Evolutionary conservation across 2,888 invertebrate species (phyloP).

Genomic region (Euclidia mi): DNA sequence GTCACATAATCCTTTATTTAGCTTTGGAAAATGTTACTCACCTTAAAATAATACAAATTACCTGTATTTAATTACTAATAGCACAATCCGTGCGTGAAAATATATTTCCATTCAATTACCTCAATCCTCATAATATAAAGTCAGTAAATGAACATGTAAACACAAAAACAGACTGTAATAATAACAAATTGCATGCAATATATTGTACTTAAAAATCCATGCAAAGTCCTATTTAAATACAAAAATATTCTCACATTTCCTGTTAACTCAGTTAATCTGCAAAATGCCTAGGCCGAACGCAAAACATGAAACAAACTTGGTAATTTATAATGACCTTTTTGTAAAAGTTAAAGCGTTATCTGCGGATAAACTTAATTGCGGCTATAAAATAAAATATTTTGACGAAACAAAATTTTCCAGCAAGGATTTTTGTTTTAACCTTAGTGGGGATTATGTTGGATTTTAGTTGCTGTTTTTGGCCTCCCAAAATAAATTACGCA

Average conservation of each 20-base stretch:
- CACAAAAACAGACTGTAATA: too few relatives aligned
- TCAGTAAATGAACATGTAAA: too few relatives aligned
- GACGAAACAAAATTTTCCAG: slow-evolving; percentile 39
- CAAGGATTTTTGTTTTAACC: slow-evolving; percentile 53
- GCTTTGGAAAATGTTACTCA: too few relatives aligned
- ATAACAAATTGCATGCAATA: not conserved
- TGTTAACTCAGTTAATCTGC: slow-evolving; percentile 16
- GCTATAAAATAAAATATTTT: slow-evolving; percentile 58
- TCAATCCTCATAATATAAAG: too few relatives aligned
- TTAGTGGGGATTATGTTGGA: slow-evolving; percentile 51
- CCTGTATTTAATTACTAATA: too few relatives aligned
- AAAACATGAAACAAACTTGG: slow-evolving; percentile 20
- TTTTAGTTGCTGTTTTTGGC: slow-evolving; percentile 54
- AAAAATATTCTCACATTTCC: slow-evolving; percentile 10
- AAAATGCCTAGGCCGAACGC: slow-evolving; percentile 18
- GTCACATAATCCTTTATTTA: too few relatives aligned
- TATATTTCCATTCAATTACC: not conserved
- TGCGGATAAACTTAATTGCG: slow-evolving; percentile 60
- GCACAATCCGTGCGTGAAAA: too few relatives aligned
- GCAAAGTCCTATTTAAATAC: not conserved
- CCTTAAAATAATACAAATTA: too few relatives aligned
- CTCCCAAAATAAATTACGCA: slow-evolving; percentile 46
- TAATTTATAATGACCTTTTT: slow-evolving; percentile 49
- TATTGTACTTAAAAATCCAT: not conserved
- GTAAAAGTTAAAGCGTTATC: slow-evolving; percentile 51